phyloP scores from a whole-genome alignment of 2,113 vertebrate genomes.

The Myotis brandtii region DNA sequence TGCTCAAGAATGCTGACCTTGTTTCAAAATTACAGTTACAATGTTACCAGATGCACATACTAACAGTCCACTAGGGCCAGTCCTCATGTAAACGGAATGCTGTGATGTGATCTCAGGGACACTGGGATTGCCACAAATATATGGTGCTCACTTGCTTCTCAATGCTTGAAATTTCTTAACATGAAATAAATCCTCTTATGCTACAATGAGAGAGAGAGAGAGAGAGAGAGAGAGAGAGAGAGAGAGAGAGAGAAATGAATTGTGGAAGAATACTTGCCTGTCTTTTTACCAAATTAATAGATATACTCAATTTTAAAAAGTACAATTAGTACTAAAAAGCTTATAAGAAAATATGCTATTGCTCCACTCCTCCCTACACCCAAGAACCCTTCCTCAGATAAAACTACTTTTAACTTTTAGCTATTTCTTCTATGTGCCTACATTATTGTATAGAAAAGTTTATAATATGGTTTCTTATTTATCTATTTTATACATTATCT shows the following conservation, averaged over 20 bases:
- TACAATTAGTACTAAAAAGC: background rate
- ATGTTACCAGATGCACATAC: slow-evolving; percentile 23
- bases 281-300: slow-evolving; percentile 51
- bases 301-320: slow-evolving; percentile 44
- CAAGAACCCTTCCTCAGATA: slow-evolving; percentile 6
- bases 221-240: background rate
- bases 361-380: background rate
- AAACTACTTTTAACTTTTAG: slow-evolving; percentile 26
- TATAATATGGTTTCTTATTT: slow-evolving; percentile 31
- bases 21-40: slow-evolving; percentile 56
- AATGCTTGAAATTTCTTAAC: slow-evolving; percentile 37
- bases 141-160: slow-evolving; percentile 6
- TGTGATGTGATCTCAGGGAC: slow-evolving; percentile 30
- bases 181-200: slow-evolving; percentile 33
- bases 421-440: slow-evolving; percentile 41
- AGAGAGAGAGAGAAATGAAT: background rate
- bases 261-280: background rate
- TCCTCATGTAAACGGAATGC: slow-evolving; percentile 11
- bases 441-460: background rate
- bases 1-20: slow-evolving; percentile 56
- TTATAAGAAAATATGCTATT: slow-evolving; percentile 19
- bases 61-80: slow-evolving; percentile 10
- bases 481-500: background rate
- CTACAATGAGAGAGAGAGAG: background rate
- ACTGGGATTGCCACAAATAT: background rate